These are phyloP conservation scores for Drosophila engyochracea DNA, from an alignment of 2,888 invertebrate genomes.

Conservation along the genomic window DNA sequence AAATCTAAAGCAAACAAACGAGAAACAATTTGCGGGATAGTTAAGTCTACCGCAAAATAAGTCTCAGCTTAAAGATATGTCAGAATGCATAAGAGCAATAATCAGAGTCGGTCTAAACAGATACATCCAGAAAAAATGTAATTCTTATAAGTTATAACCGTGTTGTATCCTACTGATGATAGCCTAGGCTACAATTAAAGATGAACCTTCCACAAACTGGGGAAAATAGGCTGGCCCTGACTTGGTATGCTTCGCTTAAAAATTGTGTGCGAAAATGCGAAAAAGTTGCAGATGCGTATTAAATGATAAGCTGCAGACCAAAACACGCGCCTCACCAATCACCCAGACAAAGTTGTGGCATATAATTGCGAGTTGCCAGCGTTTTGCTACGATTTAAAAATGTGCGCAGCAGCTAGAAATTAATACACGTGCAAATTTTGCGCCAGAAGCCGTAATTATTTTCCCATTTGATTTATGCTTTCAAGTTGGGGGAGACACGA, in stretches of 20 bases:
- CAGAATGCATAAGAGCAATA: slow-evolving; percentile 52
- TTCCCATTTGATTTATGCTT: slow-evolving; percentile 81
- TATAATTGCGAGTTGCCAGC: slow-evolving; percentile 71
- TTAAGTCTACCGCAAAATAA: slow-evolving; percentile 58
- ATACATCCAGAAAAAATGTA: slow-evolving; percentile 21
- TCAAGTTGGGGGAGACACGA: slow-evolving; percentile 44
- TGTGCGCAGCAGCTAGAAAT: slow-evolving; percentile 48
- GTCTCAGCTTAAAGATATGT: slow-evolving; percentile 69
- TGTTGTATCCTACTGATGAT: slow-evolving; percentile 65
- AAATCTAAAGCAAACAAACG: slow-evolving; percentile 46
- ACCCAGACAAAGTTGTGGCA: slow-evolving; percentile 46
- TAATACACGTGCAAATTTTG: slow-evolving; percentile 79
- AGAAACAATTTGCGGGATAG: slow-evolving; percentile 53
- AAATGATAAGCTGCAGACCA: slow-evolving; percentile 66
- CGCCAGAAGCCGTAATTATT: slow-evolving; percentile 80
- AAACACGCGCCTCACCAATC: slow-evolving; percentile 59
- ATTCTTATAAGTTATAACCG: slow-evolving; percentile 33
- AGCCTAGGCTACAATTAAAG: slow-evolving; percentile 68
- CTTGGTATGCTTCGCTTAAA: slow-evolving; percentile 1
- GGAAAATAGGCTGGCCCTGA: slow-evolving; percentile 17
- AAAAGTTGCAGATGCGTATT: slow-evolving; percentile 70
- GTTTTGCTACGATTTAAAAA: slow-evolving; percentile 74
- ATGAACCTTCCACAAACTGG: slow-evolving; percentile 31
- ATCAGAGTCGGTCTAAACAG: slow-evolving; percentile 64
- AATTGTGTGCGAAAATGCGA: slow-evolving; percentile 68